Base-by-base conservation (phyloP, 2,113 vertebrate species). In the Cathartes aura region DNA sequence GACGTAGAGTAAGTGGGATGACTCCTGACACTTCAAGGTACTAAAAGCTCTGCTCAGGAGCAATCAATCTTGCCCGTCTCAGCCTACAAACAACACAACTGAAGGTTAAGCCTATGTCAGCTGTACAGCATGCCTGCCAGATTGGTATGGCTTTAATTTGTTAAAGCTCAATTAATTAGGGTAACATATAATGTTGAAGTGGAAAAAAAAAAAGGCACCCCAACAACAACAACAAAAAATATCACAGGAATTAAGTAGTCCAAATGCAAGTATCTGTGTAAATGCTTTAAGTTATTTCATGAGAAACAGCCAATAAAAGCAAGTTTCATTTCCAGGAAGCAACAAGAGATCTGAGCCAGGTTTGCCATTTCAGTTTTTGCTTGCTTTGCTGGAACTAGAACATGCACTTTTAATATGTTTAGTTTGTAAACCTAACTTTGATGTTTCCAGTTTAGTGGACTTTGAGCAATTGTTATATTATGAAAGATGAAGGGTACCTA, bases 401-500 rank as follows among this genome's bases (percentile, higher is more conserved):
- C 36, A 64, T 1, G 42, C 43, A 76, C 26, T 80, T 85, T 53
- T 80, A 91, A 55, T 58, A 50, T 82, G 78, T 85, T 95, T 97
- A 47, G 34, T 85, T 96, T 94, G 96, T 73, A 95, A 97, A 85
- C 78, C 73, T 75, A 72, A 82, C 91, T 90, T 93, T 42, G 62
- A 96, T 91, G 87, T 96, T 93, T 93, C 91, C 29, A 87, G n/a
- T 87, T 91, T 36, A 80, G 34, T 29, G 58, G 58, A 89, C 81
- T 96, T 94, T 82, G 78, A 96, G 87, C 78, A 93, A 94, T 73
- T 96, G 81, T 84, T 92, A 5, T 4, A 60, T 79, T 89, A 89
- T 64, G 89, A 89, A 94, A 89, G 87, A 94, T 60, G 81, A 96
- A 90, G 89, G 62, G 15, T 89, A 91, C 70, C 93, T 94, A 95